phyloP scores from a whole-genome alignment of 2,797 vertebrate genomes.

The Tympanoctomys barrerae region DNA sequence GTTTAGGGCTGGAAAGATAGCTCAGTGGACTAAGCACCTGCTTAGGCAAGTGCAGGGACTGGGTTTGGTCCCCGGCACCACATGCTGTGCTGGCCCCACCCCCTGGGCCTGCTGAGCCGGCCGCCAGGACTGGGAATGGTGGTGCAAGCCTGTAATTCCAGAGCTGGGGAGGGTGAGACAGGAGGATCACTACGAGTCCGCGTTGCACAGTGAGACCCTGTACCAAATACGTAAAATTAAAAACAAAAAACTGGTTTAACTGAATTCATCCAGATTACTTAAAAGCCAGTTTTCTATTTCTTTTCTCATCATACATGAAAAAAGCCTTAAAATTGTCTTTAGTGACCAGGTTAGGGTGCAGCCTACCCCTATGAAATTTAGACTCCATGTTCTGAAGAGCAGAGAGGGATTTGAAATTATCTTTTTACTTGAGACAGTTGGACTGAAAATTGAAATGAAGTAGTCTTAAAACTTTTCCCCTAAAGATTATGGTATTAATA shows the following conservation, averaged over 20 bases:
- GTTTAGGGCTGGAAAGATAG: background rate
- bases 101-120: no score
- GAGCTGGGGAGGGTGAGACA: no score
- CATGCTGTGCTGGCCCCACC: no score
- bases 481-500: background rate
- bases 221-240: no score
- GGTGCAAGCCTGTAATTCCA: no score
- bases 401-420: background rate
- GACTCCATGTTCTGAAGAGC: background rate
- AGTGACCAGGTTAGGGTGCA: background rate
- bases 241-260: background rate
- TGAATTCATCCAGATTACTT: background rate
- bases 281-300: background rate
- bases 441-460: slow-evolving; percentile 34
- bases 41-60: no score
- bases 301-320: background rate
- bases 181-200: no score
- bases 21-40: no score
- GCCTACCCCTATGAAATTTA: background rate
- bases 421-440: background rate
- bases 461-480: background rate
- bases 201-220: no score
- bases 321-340: background rate
- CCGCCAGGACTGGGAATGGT: no score
- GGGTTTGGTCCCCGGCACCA: no score